Base-by-base conservation (phyloP, 2,888 invertebrate genomes). In the Lepidochrysops patricia region DNA sequence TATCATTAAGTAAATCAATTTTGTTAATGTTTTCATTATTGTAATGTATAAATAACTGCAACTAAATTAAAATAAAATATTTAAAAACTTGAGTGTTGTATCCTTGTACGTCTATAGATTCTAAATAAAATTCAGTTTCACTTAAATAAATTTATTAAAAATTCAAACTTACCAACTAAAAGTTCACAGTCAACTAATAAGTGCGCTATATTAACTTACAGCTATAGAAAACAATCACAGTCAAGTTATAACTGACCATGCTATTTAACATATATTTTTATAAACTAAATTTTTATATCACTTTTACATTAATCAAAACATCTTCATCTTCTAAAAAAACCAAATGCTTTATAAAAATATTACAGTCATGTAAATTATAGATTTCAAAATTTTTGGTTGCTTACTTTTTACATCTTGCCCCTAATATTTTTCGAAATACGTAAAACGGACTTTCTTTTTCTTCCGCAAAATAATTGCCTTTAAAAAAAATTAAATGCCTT, bases 311-410 rank as follows among this genome's bases (percentile, higher is more conserved):
- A 3, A 43, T 43, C 9, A 15, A 43, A 43, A 43, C 43, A 19
- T 43, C 15, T 15, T 43, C 19, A 19, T 6, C 29, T 37, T 15
- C 13, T 37, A 19, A 7, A 5, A 15, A 15, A 19, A 37, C 7
- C n/a, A 49, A 49, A 49, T 49, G 49, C 25, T 26, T 50, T 50
- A 50, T n/a, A 26, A 43, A 19, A 19, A 50, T 26, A 50, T n/a
- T n/a, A 50, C 25, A 50, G 9, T 52, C 6, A 52, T 15, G 52
- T 27, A 52, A 52, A 52, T 50, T 13, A n/a, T 13, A 27, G 13
- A 15, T 52, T 50, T 52, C 19, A 43, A 43, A 27, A 3, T 15
- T 52, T 52, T 52, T 27, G 27, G 27, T 52, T 52, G 13, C 9
- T 43, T 19, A n/a, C 26, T 15, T 15, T 52, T 9, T 15, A 43